These are phyloP conservation scores for Echinops telfairi DNA, from an alignment of 2,113 vertebrate species.

Conservation along the genomic window DNA sequence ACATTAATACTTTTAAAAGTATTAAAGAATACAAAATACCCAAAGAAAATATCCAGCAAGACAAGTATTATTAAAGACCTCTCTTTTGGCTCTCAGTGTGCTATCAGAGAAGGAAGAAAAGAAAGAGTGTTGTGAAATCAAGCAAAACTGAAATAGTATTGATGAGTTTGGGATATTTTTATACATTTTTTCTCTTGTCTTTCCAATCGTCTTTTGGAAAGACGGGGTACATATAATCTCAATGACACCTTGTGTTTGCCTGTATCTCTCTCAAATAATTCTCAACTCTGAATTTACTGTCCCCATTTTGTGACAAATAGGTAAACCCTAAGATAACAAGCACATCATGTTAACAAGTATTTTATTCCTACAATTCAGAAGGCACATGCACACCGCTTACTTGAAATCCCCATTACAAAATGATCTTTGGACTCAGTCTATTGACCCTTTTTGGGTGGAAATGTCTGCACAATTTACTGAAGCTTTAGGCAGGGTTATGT, in stretches of 20 bases:
- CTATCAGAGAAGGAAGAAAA: neutral
- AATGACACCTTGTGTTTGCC: too few relatives aligned
- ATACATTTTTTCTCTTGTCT: too few relatives aligned
- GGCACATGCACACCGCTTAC: neutral
- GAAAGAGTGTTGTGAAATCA: too few relatives aligned
- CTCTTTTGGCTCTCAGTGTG: too few relatives aligned
- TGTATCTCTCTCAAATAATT: neutral
- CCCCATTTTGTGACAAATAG: neutral
- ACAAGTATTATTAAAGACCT: neutral
- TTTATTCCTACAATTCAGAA: slow-evolving; percentile 50
- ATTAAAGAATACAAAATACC: too few relatives aligned
- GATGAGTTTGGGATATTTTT: neutral
- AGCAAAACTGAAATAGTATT: neutral
- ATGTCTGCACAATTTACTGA: slow-evolving; percentile 67
- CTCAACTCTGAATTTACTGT: neutral
- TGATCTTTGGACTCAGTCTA: slow-evolving; percentile 40
- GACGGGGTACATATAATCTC: too few relatives aligned
- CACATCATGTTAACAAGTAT: neutral
- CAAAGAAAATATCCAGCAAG: too few relatives aligned
- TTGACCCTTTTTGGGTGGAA: slow-evolving; percentile 50
- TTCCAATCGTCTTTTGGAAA: too few relatives aligned
- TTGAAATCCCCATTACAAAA: neutral
- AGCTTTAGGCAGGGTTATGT: slow-evolving; percentile 68
- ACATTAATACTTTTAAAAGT: too few relatives aligned
- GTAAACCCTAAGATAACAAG: neutral